A percentile compares a stretch with the other conserved stretches of the same genome.
These are phyloP conservation scores for Callaeas wilsoni DNA, from an alignment of 2,113 vertebrate genomes.

Conservation along the genomic window DNA sequence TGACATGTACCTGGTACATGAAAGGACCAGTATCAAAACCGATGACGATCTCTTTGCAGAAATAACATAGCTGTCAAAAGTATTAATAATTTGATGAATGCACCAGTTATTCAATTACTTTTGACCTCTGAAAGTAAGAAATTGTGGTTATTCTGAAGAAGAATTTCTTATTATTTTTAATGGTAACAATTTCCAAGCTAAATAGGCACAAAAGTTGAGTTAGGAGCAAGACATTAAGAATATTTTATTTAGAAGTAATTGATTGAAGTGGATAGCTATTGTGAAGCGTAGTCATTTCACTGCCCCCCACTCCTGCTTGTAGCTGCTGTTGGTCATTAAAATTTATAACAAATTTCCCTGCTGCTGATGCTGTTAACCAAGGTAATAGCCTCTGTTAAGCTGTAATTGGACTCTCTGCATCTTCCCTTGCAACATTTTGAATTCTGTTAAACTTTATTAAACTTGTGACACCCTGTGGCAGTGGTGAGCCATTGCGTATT, in stretches of 20 bases:
- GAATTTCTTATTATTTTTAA: neutral
- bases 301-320: neutral
- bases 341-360: conserved; percentile 9
- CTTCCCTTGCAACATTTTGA: neutral
- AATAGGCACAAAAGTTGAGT: neutral
- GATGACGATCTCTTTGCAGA: neutral
- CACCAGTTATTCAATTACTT: neutral
- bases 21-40: neutral
- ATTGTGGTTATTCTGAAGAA: neutral
- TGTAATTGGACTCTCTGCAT: neutral
- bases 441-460: conserved; percentile 47
- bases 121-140: neutral
- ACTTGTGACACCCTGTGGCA: conserved; percentile 68
- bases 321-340: conserved; percentile 22
- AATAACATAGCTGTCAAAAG: neutral
- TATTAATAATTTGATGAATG: neutral
- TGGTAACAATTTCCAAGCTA: neutral
- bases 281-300: neutral
- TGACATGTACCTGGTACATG: neutral
- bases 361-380: neutral
- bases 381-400: neutral
- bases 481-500: conserved; percentile 28
- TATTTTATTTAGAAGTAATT: neutral
- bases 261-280: neutral
- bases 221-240: neutral